phyloP scores from a whole-genome alignment of 1,140 invertebrate genomes.

The Apocrypta bakeri region DNA sequence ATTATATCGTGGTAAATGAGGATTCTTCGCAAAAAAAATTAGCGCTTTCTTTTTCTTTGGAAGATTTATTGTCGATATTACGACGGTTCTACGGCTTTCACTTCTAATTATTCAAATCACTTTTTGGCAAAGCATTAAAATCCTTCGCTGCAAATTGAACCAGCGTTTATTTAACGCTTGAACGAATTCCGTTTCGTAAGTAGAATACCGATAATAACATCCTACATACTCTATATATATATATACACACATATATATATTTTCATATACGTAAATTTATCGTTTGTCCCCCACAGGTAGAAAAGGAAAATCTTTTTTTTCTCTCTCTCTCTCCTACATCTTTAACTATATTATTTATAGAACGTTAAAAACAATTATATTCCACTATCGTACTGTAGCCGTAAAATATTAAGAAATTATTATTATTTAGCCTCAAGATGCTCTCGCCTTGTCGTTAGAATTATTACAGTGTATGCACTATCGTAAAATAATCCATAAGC shows the following conservation, averaged over 20 bases:
- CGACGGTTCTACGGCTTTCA: not conserved
- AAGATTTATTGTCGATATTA: not conserved
- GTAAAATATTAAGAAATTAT: not conserved
- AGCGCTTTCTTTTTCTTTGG: not conserved
- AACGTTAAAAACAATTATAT: too few species aligned
- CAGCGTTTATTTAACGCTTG: not conserved
- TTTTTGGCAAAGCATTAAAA: conserved; percentile 2
- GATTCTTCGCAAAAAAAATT: not conserved
- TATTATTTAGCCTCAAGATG: not conserved
- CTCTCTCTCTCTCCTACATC: not conserved
- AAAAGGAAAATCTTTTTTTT: too few species aligned
- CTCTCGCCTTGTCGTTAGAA: not conserved
- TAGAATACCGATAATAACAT: not conserved
- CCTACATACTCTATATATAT: too few species aligned
- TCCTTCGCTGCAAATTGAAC: not conserved
- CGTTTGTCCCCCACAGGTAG: not conserved
- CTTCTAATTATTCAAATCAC: not conserved
- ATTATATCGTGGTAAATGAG: not conserved
- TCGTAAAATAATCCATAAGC: not conserved
- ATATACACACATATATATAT: too few species aligned
- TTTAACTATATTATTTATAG: too few species aligned
- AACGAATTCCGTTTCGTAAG: not conserved
- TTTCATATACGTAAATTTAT: not conserved
- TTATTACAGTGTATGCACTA: not conserved
- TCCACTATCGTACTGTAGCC: not conserved